Percentiles rank a stretch among this genome's conserved stretches.
These are phyloP conservation scores for Corythornis cristatus DNA, from an alignment of 2,113 vertebrate genomes.

Conservation along the genomic window DNA sequence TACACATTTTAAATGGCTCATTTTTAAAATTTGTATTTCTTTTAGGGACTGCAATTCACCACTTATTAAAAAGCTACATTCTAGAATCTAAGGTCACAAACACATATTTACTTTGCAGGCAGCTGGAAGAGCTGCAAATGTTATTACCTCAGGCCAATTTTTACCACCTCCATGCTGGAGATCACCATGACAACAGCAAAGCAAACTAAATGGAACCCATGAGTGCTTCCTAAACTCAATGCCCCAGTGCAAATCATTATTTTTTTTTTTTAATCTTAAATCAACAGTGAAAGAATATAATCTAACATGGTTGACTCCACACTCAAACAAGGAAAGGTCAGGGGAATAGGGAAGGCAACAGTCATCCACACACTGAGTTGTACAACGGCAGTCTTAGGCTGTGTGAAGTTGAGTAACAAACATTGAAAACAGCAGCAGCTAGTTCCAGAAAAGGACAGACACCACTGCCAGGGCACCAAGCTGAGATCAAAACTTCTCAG, in stretches of 20 bases:
- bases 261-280: not conserved
- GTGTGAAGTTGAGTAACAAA: not conserved
- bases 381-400: not conserved
- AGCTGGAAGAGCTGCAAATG: slow-evolving; percentile 36
- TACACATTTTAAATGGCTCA: not conserved
- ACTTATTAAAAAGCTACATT: not conserved
- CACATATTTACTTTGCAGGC: not conserved
- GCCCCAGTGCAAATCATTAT: not conserved
- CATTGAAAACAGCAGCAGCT: not conserved
- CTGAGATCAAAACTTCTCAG: not conserved
- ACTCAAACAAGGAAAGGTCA: slow-evolving; percentile 29
- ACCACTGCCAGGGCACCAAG: not conserved
- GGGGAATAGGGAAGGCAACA: not conserved
- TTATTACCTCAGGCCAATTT: slow-evolving; percentile 26
- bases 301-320: not conserved
- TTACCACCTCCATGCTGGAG: not conserved
- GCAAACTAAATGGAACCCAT: not conserved
- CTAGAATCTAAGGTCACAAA: not conserved
- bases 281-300: slow-evolving; percentile 31
- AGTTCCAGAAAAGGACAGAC: not conserved
- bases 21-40: not conserved
- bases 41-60: not conserved
- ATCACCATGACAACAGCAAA: slow-evolving; percentile 49
- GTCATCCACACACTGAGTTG: not conserved
- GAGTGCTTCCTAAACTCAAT: not conserved